Conservation (phyloP, 2,797 vertebrate species). For the Morelia viridis region DNA sequence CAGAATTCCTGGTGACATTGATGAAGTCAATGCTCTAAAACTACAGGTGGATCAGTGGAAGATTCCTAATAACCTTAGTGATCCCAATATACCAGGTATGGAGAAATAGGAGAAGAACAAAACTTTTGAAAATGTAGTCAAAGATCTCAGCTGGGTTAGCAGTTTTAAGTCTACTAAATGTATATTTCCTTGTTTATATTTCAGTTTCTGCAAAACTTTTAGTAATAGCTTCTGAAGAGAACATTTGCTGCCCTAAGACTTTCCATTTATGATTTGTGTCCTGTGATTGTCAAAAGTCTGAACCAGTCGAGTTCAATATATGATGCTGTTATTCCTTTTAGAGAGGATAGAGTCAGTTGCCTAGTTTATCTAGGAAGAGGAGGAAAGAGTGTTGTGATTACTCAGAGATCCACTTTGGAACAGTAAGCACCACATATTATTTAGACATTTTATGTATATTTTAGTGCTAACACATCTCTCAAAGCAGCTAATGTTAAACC, state of each 20-base stretch:
- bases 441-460: neutral
- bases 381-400: neutral
- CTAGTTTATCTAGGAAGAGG: neutral
- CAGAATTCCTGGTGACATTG: slow-evolving; percentile 91
- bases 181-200: neutral
- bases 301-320: neutral
- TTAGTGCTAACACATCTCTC: neutral
- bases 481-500: neutral
- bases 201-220: neutral
- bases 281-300: neutral
- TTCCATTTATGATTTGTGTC: rapidly evolving
- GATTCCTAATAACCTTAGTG: slow-evolving; percentile 85
- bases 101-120: neutral
- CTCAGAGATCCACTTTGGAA: neutral
- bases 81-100: slow-evolving; percentile 89
- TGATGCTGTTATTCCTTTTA: neutral
- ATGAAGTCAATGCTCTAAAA: slow-evolving; percentile 91
- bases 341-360: neutral
- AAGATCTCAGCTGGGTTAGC: neutral
- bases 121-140: neutral
- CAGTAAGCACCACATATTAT: neutral
- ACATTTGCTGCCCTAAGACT: neutral
- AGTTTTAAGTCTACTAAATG: neutral
- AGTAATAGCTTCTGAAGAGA: neutral
- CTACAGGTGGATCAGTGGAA: slow-evolving; percentile 93